Evolutionary conservation across 2,113 vertebrate species (phyloP).

Genomic region (Seriola quinqueradiata): DNA sequence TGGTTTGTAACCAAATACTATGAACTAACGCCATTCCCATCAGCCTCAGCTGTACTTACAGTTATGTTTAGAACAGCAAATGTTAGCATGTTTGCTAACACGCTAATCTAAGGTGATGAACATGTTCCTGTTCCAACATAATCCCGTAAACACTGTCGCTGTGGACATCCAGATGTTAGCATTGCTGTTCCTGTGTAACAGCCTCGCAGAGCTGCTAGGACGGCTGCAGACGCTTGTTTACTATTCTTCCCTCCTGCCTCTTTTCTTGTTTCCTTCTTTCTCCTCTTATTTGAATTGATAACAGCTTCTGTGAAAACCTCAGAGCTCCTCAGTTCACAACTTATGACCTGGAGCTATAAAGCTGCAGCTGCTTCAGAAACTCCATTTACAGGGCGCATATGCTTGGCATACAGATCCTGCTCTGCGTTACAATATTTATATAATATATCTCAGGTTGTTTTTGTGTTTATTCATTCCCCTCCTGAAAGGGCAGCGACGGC

Average conservation of each 20-base stretch:
- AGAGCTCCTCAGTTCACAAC: neutral
- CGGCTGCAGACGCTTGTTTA: neutral
- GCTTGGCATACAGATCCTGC: neutral
- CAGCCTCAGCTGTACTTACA: neutral
- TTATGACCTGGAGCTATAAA: conserved; percentile 36
- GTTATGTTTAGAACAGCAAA: neutral
- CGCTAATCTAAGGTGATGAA: neutral
- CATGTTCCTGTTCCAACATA: neutral
- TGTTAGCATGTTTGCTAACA: neutral
- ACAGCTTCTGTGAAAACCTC: conserved; percentile 27
- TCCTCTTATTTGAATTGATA: conserved; percentile 19
- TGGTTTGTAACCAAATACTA: too few relatives aligned
- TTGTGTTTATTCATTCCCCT: conserved; percentile 28
- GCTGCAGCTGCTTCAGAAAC: conserved; percentile 24
- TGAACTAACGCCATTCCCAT: neutral
- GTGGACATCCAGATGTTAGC: neutral
- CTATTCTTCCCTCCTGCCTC: neutral
- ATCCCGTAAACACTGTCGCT: too few relatives aligned
- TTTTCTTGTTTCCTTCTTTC: conserved; percentile 4
- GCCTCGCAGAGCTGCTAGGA: neutral
- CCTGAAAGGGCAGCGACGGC: conserved; percentile 14
- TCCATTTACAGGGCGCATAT: conserved; percentile 10
- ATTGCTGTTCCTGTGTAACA: neutral
- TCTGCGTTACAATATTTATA: neutral
- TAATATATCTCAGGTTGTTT: neutral